Conservation (phyloP, 2,113 vertebrate genomes). For the Grantiella picta region DNA sequence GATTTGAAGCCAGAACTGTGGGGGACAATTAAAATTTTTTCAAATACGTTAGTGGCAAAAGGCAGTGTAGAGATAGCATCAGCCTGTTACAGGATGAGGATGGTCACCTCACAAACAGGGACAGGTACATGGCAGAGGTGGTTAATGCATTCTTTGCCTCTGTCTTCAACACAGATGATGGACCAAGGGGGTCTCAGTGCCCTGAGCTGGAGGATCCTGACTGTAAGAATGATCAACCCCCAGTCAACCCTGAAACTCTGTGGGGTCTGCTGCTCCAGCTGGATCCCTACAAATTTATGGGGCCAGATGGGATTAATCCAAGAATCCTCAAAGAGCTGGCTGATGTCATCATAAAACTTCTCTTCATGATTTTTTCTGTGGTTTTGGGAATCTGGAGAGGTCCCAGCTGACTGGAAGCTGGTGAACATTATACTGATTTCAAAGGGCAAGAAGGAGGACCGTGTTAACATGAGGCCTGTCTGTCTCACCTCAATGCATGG, state of each 20-base stretch:
- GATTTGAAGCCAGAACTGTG: too few relatives aligned
- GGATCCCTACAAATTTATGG: not conserved
- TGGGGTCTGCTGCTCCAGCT: not conserved
- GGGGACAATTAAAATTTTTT: too few relatives aligned
- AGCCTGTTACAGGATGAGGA: too few relatives aligned
- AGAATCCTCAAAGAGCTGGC: not conserved
- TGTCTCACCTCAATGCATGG: not conserved
- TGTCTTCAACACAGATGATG: too few relatives aligned
- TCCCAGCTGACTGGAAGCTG: not conserved
- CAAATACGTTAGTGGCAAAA: too few relatives aligned
- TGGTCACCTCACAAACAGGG: too few relatives aligned
- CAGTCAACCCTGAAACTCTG: not conserved
- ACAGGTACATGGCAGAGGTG: too few relatives aligned
- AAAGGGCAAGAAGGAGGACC: not conserved
- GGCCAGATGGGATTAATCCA: not conserved
- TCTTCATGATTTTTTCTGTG: not conserved
- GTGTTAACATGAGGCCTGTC: not conserved
- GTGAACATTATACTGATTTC: not conserved
- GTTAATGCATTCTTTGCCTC: too few relatives aligned
- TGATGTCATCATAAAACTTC: not conserved
- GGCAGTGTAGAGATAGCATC: too few relatives aligned
- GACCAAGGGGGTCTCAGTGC: not conserved
- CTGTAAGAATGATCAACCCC: not conserved
- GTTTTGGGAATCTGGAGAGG: not conserved
- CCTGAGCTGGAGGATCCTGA: not conserved